Evolutionary conservation across 2,888 invertebrate genomes (phyloP).

Genomic region (Allophyes oxyacanthae): DNA sequence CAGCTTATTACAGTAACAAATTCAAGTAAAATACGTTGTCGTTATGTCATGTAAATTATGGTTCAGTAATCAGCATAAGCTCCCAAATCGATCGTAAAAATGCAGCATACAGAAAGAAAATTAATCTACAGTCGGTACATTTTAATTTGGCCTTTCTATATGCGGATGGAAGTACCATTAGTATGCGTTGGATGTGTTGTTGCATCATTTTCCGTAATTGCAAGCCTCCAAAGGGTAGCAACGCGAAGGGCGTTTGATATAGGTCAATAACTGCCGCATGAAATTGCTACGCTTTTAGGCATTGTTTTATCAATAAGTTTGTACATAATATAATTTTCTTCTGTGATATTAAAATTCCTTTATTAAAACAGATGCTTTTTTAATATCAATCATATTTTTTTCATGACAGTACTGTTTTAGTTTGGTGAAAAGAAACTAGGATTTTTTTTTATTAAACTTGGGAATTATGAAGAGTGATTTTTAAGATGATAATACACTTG

Average conservation of each 20-base stretch:
- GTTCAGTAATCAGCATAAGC: neutral
- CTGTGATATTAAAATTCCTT: no score
- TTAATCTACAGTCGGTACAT: slow-evolving; percentile 11
- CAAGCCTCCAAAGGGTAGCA: slow-evolving; percentile 44
- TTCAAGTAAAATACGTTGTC: no score
- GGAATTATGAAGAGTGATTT: no score
- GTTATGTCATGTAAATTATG: no score
- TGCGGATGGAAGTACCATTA: slow-evolving; percentile 20
- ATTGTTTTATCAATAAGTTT: slow-evolving; percentile 21
- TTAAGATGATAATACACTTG: no score
- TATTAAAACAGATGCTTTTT: no score
- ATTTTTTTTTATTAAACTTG: no score
- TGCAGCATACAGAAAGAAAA: slow-evolving; percentile 2
- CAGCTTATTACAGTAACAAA: no score
- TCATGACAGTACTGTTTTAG: no score
- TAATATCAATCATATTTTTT: no score
- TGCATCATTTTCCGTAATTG: slow-evolving; percentile 53
- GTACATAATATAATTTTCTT: no score
- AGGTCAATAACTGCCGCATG: slow-evolving; percentile 29
- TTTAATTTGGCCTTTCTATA: slow-evolving; percentile 39
- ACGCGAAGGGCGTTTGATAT: slow-evolving; percentile 32
- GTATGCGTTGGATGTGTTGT: slow-evolving; percentile 18
- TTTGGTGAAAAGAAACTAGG: no score
- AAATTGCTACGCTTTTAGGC: slow-evolving; percentile 20
- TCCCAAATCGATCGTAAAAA: neutral